These are phyloP conservation scores for Tapera naevia DNA, from an alignment of 2,797 vertebrate species.

Conservation along the genomic window DNA sequence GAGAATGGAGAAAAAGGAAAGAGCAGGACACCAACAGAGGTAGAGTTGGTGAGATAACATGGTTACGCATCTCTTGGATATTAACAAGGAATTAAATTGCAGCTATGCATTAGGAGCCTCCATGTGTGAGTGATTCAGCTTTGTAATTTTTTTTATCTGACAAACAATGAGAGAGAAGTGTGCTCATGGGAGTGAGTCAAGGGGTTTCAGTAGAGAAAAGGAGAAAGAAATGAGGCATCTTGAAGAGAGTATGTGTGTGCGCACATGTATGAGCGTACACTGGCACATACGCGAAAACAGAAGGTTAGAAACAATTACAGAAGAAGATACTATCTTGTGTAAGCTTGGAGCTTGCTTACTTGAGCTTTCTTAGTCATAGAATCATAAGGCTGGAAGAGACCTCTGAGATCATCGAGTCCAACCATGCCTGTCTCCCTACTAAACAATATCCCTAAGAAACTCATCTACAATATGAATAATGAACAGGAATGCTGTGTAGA, in stretches of 20 bases:
- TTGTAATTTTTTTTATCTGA: background rate
- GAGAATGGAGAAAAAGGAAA: background rate
- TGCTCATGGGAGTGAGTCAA: background rate
- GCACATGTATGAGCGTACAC: background rate
- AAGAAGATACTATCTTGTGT: background rate
- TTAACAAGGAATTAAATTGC: background rate
- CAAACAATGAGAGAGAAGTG: background rate
- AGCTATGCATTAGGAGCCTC: background rate
- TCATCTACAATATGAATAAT: too few relatives aligned
- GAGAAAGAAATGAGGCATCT: background rate
- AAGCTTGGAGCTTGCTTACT: background rate
- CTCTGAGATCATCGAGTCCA: too few relatives aligned
- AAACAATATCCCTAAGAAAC: too few relatives aligned
- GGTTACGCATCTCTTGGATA: background rate
- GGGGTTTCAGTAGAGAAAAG: background rate
- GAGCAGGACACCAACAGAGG: rapidly evolving
- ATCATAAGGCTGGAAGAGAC: too few relatives aligned
- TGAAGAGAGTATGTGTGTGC: background rate
- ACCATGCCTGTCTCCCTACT: too few relatives aligned
- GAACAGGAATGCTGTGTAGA: background rate
- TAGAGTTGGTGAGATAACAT: rapidly evolving
- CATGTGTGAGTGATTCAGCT: background rate
- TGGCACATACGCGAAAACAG: background rate
- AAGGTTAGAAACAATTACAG: background rate
- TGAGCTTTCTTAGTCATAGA: background rate